phyloP scores from a whole-genome alignment of 2,797 vertebrate species.

The Microtus obscurus region DNA sequence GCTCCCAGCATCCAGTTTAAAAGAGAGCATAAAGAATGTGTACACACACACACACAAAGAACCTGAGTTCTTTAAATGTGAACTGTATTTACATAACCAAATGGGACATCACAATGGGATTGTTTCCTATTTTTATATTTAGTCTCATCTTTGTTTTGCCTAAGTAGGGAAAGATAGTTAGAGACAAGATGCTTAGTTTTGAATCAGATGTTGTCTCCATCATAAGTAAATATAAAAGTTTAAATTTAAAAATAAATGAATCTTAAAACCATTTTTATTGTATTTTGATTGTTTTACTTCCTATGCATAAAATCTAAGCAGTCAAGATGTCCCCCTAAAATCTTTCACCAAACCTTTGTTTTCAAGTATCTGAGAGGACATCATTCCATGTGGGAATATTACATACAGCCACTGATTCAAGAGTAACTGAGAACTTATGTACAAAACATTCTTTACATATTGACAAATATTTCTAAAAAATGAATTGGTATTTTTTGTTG shows the following conservation, averaged over 20 bases:
- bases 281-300: slow-evolving; percentile 66
- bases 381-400: slow-evolving; percentile 90
- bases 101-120: not conserved
- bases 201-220: slow-evolving; percentile 38
- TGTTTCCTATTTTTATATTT: not conserved
- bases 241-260: slow-evolving; percentile 65
- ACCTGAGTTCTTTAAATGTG: slow-evolving; percentile 79
- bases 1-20: slow-evolving; percentile 83
- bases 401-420: slow-evolving; percentile 90
- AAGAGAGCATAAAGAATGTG: slow-evolving; percentile 77
- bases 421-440: slow-evolving; percentile 92
- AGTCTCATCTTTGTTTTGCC: slow-evolving; percentile 60
- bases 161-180: not conserved
- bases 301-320: slow-evolving; percentile 78
- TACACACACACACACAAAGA: slow-evolving; percentile 14
- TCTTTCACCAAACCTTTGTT: slow-evolving; percentile 85
- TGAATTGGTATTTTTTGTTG: slow-evolving; percentile 92
- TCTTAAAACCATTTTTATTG: slow-evolving; percentile 63
- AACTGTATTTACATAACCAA: slow-evolving; percentile 52
- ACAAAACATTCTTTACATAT: slow-evolving; percentile 93
- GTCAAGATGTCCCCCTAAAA: slow-evolving; percentile 81
- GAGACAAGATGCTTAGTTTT: not conserved
- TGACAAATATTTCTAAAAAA: slow-evolving; percentile 93
- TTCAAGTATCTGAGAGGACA: slow-evolving; percentile 88
- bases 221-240: slow-evolving; percentile 62